Conservation (phyloP, 2,888 invertebrate genomes). For the Cabera pusaria region DNA sequence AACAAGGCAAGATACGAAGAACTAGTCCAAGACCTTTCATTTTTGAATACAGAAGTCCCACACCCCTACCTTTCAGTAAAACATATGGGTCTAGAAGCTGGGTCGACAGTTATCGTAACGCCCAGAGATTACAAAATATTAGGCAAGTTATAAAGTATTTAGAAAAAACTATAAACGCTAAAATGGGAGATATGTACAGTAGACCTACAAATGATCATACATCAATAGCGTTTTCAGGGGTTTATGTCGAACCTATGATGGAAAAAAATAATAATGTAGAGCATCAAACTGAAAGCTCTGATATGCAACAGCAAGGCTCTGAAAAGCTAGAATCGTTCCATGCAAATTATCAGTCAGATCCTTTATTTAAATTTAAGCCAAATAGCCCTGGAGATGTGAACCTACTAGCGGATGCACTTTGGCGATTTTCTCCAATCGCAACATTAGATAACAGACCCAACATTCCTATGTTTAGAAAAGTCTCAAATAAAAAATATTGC, state of each 20-base stretch:
- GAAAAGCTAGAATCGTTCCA: constrained; percentile 44
- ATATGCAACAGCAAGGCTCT: constrained; percentile 39
- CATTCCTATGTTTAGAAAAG: constrained; percentile 55
- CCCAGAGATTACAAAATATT: constrained; percentile 70
- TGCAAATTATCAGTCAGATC: constrained; percentile 79
- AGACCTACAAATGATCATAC: constrained; percentile 50
- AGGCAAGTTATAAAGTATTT: constrained; percentile 72
- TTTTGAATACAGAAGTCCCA: constrained; percentile 64
- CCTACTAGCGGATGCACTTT: constrained; percentile 83
- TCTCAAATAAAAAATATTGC: constrained; percentile 48
- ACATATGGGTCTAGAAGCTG: constrained; percentile 64
- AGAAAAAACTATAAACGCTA: constrained; percentile 72
- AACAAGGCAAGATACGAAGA: constrained; percentile 49
- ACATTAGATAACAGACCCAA: constrained; percentile 36
- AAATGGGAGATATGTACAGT: constrained; percentile 64
- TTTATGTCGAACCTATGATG: constrained; percentile 59
- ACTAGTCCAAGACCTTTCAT: constrained; percentile 80
- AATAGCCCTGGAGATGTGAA: constrained; percentile 89
- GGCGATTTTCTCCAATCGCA: constrained; percentile 57
- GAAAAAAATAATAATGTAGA: constrained; percentile 35
- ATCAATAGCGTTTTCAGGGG: constrained; percentile 63
- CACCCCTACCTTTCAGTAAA: constrained; percentile 68
- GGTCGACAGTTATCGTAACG: constrained; percentile 71
- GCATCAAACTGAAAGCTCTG: constrained; percentile 21
- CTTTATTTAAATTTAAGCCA: constrained; percentile 88